Base-by-base conservation (phyloP, 2,113 vertebrate species). In the Nestor notabilis region DNA sequence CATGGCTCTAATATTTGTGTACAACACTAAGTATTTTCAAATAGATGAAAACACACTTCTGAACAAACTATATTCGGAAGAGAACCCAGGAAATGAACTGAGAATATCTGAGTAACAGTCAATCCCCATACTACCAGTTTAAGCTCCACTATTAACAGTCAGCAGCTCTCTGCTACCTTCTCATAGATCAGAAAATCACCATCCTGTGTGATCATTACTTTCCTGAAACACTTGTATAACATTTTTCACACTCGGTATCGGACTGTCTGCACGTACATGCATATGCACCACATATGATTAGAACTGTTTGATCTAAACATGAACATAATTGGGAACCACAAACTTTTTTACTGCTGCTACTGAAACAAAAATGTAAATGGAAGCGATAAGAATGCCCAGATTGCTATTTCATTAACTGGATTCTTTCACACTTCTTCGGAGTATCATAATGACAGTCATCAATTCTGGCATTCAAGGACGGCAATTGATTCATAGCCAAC, bases 401-500 rank as follows among this genome's bases (percentile, higher is more conserved):
- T 68, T 71, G 33, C 70, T 74, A 46, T 46, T 94, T 93, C 64
- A 87, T 87, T 85, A 82, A 58, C 69, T 60, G 33, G 46, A 70
- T 83, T 84, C 77, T 69, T 90, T 71, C 55, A 65, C 39, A 37
- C 43, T 28, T 83, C 83, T 92, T 88, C 81, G 71, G 60, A 84
- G 65, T 53, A 68, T 58, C 7, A 3, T 79, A 87, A 92, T 80
- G 85, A 90, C 83, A 96, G 52, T n/a, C 85, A 97, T 83, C 79
- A 88, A 43, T 92, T 96, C 82, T 91, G 35, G 85, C 91, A 80
- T 88, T 84, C 66, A 92, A 90, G 39, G 92, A 41, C 68, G 93
- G 84, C 9, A 4, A 77, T 92, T 81, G 90, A 96, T 89, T 97
- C 90, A 97, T 50, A 92, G 87, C 18, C 1, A 1, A 96, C 85